phyloP scores from a whole-genome alignment of 2,888 invertebrate species.

The Pristionchus exspectatus region DNA sequence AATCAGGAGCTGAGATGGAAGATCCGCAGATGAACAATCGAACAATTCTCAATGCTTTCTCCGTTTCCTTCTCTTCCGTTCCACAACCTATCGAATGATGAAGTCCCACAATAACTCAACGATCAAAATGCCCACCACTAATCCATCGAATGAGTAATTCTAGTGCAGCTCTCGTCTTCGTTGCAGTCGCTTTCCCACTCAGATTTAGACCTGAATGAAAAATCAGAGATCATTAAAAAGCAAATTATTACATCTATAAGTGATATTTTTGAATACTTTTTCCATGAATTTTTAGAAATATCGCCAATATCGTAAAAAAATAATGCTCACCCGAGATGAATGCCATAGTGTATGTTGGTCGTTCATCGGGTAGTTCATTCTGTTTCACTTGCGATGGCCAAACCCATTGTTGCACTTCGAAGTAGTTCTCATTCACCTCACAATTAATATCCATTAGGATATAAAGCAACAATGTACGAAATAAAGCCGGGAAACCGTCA shows the following conservation, averaged over 20 bases:
- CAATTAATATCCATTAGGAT: background rate
- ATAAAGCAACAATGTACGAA: background rate
- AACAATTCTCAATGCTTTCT: slow-evolving; percentile 47
- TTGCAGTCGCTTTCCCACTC: background rate
- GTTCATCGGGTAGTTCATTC: slow-evolving; percentile 21
- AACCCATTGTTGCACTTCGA: slow-evolving; percentile 21
- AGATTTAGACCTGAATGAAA: slow-evolving; percentile 27
- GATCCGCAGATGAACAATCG: slow-evolving; percentile 33
- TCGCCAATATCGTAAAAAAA: no score
- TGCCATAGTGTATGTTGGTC: slow-evolving; percentile 20
- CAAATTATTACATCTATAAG: no score
- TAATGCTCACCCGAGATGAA: slow-evolving; percentile 33
- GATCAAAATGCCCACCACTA: background rate
- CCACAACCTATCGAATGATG: slow-evolving; percentile 11
- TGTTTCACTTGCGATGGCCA: slow-evolving; percentile 18
- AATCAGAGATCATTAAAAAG: background rate
- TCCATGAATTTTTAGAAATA: no score
- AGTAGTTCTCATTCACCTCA: background rate
- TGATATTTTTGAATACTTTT: background rate
- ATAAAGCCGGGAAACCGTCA: background rate
- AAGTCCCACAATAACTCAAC: background rate
- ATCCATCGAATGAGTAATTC: slow-evolving; percentile 36
- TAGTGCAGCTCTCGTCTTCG: slow-evolving; percentile 15
- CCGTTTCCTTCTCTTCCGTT: slow-evolving; percentile 27
- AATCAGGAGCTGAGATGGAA: slow-evolving; percentile 32